Conservation (phyloP, 2,888 invertebrate genomes). For the Arrhopalites spinosus region DNA sequence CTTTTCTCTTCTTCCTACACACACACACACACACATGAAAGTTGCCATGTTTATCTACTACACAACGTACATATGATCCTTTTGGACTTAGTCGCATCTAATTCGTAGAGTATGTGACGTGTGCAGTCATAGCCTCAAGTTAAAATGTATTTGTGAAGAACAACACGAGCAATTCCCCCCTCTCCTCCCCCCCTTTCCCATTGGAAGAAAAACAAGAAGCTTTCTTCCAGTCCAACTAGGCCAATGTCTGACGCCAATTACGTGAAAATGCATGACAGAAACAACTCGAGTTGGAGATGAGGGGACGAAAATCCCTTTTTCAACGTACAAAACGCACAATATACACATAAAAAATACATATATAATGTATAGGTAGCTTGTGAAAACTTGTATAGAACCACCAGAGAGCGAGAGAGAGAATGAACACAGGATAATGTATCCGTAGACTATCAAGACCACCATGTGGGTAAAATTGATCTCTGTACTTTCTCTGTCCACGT, state of each 20-base stretch:
- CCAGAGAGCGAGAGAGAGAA: neutral
- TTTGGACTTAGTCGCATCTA: no score
- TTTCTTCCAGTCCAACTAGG: conserved; percentile 5
- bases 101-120: no score
- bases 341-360: neutral
- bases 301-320: no score
- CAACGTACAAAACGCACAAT: no score
- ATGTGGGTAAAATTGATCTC: no score
- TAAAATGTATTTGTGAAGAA: conserved; percentile 4
- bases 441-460: no score
- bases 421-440: neutral
- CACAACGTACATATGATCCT: no score
- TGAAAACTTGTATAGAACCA: neutral
- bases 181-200: neutral
- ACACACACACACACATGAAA: no score
- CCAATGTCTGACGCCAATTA: neutral
- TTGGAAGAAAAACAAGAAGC: neutral
- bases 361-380: neutral
- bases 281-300: neutral
- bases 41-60: no score
- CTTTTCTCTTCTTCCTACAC: no score
- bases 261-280: conserved; percentile 13
- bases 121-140: neutral
- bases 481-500: no score
- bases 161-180: conserved; percentile 2